Evolutionary conservation across 2,888 invertebrate species (phyloP), one percentile per base, ranked within the genome.

Genomic region (Candidula unifasciata): DNA sequence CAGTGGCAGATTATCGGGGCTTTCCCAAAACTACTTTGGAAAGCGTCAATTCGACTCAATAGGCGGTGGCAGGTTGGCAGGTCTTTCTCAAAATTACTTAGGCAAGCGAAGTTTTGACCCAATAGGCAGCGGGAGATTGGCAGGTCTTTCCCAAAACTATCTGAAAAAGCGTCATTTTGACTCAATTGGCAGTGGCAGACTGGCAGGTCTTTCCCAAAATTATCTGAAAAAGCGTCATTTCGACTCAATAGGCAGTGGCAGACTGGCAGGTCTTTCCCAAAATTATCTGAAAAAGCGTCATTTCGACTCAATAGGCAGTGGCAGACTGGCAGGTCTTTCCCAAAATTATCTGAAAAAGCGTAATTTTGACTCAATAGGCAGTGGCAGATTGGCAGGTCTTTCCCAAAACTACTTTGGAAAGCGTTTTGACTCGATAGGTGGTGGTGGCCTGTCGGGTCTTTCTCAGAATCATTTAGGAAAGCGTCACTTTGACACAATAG

Each of bases 31-130:
- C 16, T 35, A 57, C 54, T 10, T 71, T 3, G 80, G 71, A 3
- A 80, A 71, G 57, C 37, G 80, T 16, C 24, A 13, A 13, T 80
- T 80, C 57, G 80, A 80, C 35, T 80, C 80, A 44, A 80, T 80
- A 57, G 80, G 71, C 2, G 18, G 68, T 10, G 54, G 71, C 24
- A 24, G 71, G 0, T 54, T 80, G n/a, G 71, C 80, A 33, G 80
- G 80, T 16, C 8, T 80, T 8, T 2, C 54, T 54, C 80, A 80
- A 71, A 80, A 80, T 35, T 35, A 80, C 68, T 6, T 71, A 8
- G 80, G 33, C 0, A 80, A 80, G 57, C 27, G 71, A 2, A 57
- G 8, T 10, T 80, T 80, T 71, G 80, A 80, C 30, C 35, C 80
- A 21, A 80, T 80, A 69, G 69, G 69, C 3, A 21, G 44, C 3